These are phyloP conservation scores for Harlomillsia oculata DNA, from an alignment of 1,140 invertebrate species.

Conservation along the genomic window DNA sequence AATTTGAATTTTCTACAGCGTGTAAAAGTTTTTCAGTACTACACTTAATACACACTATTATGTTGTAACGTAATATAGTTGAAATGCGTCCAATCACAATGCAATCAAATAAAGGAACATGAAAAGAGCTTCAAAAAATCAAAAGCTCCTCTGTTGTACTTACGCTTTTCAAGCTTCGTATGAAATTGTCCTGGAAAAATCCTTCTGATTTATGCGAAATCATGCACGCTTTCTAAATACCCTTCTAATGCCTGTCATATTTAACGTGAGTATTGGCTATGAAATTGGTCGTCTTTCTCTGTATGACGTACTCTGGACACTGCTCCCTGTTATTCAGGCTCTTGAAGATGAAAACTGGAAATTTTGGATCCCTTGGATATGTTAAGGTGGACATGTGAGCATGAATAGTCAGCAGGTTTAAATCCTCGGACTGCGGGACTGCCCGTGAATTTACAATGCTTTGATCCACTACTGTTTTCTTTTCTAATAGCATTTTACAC, in stretches of 20 bases:
- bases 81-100: not conserved
- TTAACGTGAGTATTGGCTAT: constrained; percentile 16
- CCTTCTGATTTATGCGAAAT: constrained; percentile 24
- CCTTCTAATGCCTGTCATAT: constrained; percentile 32
- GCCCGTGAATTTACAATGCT: no score
- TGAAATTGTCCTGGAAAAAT: constrained; percentile 12
- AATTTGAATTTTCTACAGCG: no score
- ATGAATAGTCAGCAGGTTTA: constrained; percentile 17
- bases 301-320: no score
- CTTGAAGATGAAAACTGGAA: no score
- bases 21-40: not conserved
- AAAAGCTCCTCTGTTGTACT: not conserved
- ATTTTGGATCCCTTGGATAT: no score
- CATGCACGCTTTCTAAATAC: constrained; percentile 24
- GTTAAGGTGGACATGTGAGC: constrained; percentile 9
- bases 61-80: no score
- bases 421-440: no score
- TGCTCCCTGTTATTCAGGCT: no score
- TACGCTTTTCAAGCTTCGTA: not conserved
- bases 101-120: not conserved
- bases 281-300: not conserved
- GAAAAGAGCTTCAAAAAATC: no score
- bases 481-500: no score
- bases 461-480: no score
- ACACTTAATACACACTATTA: not conserved